A percentile compares a stretch with the other conserved stretches of the same genome.
Evolutionary conservation across 2,888 invertebrate species (phyloP).

Genomic region (Leptarthrus brevirostris): DNA sequence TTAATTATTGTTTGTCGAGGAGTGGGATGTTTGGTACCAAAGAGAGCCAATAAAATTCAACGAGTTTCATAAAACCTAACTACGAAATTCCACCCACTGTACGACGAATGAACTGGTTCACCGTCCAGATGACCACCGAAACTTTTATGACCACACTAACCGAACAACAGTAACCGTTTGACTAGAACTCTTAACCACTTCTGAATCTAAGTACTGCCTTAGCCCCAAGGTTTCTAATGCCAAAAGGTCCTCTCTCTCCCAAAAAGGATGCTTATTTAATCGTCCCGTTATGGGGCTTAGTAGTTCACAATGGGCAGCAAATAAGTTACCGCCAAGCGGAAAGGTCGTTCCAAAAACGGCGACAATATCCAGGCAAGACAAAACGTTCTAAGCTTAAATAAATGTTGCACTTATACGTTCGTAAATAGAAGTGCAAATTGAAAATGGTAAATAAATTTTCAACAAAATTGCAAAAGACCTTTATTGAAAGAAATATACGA

Average conservation of each 20-base stretch:
- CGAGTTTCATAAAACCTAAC: too few species aligned
- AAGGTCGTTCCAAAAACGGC: constrained; percentile 24
- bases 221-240: not conserved
- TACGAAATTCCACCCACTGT: too few species aligned
- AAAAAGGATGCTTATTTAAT: constrained; percentile 19
- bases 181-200: constrained; percentile 1
- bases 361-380: not conserved
- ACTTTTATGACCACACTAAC: too few species aligned
- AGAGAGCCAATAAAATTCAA: too few species aligned
- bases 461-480: not conserved
- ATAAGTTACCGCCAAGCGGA: not conserved
- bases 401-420: too few species aligned
- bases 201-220: not conserved
- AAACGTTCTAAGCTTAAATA: not conserved
- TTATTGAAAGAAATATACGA: constrained; percentile 17
- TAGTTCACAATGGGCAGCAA: constrained; percentile 5
- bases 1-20: too few species aligned
- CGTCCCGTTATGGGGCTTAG: not conserved
- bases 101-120: too few species aligned
- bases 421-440: constrained; percentile 14
- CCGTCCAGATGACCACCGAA: too few species aligned
- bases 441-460: not conserved
- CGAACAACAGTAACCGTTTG: not conserved
- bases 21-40: too few species aligned
- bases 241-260: constrained; percentile 7